Evolutionary conservation across 2,113 vertebrate genomes (phyloP).

Genomic region (Cathartes aura): DNA sequence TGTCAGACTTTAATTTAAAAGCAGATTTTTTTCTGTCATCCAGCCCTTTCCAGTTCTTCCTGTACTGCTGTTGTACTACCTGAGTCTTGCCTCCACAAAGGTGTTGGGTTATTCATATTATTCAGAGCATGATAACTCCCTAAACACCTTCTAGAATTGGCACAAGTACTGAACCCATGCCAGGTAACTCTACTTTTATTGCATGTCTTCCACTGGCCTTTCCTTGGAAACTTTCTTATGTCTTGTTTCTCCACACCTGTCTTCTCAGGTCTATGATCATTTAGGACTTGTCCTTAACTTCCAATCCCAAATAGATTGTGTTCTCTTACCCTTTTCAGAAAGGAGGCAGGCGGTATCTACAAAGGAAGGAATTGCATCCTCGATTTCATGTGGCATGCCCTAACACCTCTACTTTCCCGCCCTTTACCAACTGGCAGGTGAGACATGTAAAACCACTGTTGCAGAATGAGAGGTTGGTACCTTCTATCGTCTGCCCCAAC

Average conservation of each 20-base stretch:
- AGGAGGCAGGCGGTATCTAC: background rate
- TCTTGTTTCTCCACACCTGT: background rate
- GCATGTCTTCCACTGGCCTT: background rate
- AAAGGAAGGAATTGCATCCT: background rate
- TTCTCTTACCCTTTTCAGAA: background rate
- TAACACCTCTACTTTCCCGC: background rate
- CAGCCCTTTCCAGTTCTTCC: background rate
- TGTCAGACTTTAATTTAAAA: background rate
- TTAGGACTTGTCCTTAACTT: background rate
- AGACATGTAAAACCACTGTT: background rate
- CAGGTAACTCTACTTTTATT: background rate
- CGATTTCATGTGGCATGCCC: fast-evolving
- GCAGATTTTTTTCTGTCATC: background rate
- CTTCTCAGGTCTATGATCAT: background rate
- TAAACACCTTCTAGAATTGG: background rate
- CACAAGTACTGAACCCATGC: background rate
- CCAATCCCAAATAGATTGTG: fast-evolving
- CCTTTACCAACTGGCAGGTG: background rate
- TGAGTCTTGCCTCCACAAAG: background rate
- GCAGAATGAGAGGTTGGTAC: background rate
- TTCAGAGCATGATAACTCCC: background rate
- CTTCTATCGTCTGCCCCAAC: background rate
- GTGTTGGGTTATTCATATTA: background rate
- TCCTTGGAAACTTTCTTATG: background rate
- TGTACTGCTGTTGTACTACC: background rate